Conservation (phyloP, 2,113 vertebrate genomes). For the Aythya baeri region DNA sequence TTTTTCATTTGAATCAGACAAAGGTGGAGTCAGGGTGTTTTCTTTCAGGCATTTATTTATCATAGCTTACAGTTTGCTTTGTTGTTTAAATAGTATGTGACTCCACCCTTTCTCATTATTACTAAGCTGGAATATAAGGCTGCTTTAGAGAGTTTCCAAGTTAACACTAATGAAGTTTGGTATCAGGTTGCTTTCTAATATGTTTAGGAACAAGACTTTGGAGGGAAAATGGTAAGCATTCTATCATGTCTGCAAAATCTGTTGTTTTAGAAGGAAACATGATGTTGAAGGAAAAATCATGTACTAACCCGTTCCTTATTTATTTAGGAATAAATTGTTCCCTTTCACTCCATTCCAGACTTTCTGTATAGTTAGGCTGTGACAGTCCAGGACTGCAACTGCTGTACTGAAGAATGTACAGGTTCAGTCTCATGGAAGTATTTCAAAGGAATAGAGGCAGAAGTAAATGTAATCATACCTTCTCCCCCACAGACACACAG, state of each 20-base stretch:
- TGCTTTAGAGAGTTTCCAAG: conserved; percentile 14
- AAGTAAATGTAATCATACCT: background rate
- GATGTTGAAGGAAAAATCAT: background rate
- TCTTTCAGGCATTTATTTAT: conserved; percentile 64
- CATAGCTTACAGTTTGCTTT: conserved; percentile 57
- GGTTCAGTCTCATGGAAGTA: background rate
- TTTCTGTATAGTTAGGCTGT: background rate
- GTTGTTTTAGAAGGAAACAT: background rate
- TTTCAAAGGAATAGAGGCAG: background rate
- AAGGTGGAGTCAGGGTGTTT: conserved; percentile 63
- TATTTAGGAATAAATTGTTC: background rate
- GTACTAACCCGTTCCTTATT: background rate
- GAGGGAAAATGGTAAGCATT: background rate
- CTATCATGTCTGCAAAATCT: background rate
- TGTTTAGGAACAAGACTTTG: background rate
- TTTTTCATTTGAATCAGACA: conserved; percentile 62
- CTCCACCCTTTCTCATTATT: conserved; percentile 63
- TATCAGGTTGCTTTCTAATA: background rate
- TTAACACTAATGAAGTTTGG: background rate
- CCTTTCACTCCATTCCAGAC: background rate
- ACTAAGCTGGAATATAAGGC: background rate
- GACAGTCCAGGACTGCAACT: background rate
- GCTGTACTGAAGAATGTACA: background rate
- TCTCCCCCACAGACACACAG: background rate
- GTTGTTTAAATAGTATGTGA: conserved; percentile 60